A percentile compares a stretch with the other conserved stretches of the same genome.
Conservation (phyloP, 2,113 vertebrate genomes). For the Siniperca knerii region DNA sequence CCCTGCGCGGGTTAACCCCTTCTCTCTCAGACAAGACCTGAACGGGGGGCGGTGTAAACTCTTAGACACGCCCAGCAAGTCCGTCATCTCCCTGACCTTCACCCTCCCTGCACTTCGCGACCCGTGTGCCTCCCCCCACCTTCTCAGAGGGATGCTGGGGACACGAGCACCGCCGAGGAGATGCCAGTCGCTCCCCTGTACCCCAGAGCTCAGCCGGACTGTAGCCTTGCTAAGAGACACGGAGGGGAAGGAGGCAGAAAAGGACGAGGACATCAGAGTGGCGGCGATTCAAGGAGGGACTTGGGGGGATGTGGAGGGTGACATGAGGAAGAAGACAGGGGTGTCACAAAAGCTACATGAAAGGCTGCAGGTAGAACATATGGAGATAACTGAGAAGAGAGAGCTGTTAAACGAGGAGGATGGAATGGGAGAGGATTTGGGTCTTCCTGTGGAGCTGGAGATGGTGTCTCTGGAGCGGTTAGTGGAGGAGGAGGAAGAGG, state of each 20-base stretch:
- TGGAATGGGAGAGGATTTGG: constrained; percentile 46
- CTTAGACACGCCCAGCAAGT: constrained; percentile 93
- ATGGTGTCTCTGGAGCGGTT: constrained; percentile 79
- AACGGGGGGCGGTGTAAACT: constrained; percentile 95
- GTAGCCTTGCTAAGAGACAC: constrained; percentile 38
- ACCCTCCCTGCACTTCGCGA: constrained; percentile 83
- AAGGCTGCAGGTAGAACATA: neutral
- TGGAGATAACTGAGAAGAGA: constrained; percentile 13
- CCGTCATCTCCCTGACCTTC: constrained; percentile 89
- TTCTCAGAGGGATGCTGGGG: constrained; percentile 56
- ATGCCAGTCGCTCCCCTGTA: constrained; percentile 90
- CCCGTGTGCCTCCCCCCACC: constrained; percentile 76
- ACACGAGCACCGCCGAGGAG: constrained; percentile 76
- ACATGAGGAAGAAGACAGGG: neutral
- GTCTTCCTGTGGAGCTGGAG: constrained; percentile 74
- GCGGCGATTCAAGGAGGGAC: neutral
- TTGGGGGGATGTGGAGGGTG: neutral
- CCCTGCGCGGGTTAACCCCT: constrained; percentile 90
- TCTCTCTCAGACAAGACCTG: constrained; percentile 92
- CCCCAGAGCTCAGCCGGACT: constrained; percentile 85
- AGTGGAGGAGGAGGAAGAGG: constrained; percentile 61
- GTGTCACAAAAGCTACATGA: neutral
- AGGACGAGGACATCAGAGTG: neutral
- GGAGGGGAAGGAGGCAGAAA: constrained; percentile 8
- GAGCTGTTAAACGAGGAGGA: constrained; percentile 3